Percentiles rank a stretch among this genome's conserved stretches.
Evolutionary conservation across 2,888 invertebrate species (phyloP).

Genomic region (Calliscelio sp.): DNA sequence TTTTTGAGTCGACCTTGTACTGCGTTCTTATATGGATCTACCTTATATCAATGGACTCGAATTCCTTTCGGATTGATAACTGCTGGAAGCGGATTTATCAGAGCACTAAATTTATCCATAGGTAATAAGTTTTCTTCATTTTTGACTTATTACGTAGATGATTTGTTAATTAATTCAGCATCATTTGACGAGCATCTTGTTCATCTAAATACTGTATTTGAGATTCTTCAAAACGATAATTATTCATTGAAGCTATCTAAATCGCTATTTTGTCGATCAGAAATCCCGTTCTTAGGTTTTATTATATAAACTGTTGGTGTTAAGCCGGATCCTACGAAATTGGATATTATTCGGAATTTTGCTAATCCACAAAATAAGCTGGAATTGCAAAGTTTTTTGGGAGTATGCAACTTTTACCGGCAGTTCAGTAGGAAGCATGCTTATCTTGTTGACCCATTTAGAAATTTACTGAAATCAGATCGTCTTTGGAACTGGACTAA

Average conservation of each 20-base stretch:
- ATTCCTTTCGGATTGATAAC: not conserved
- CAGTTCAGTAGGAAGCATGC: conserved; percentile 42
- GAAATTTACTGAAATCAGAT: conserved; percentile 5
- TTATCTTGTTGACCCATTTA: conserved; percentile 27
- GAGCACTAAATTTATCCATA: not conserved
- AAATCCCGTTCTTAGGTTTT: conserved; percentile 71
- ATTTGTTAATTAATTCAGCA: conserved; percentile 36
- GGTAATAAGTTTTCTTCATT: conserved; percentile 8
- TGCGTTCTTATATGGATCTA: not conserved
- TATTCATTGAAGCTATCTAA: conserved; percentile 73
- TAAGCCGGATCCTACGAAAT: conserved; percentile 52
- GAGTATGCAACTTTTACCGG: conserved; percentile 69
- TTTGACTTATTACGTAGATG: conserved; percentile 50
- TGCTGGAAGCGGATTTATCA: not conserved
- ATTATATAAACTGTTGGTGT: conserved; percentile 47
- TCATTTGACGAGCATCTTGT: conserved; percentile 76
- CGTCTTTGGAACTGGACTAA: conserved; percentile 8
- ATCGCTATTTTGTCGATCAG: conserved; percentile 69
- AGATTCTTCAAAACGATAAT: conserved; percentile 70
- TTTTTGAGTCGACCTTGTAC: not conserved
- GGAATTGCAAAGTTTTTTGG: conserved; percentile 76
- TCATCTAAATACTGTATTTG: conserved; percentile 46
- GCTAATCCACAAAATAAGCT: conserved; percentile 75
- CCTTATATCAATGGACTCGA: conserved; percentile 11
- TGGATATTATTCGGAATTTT: conserved; percentile 76